Evolutionary conservation across 1,140 invertebrate genomes (phyloP).

Genomic region (Vanessa atalanta): DNA sequence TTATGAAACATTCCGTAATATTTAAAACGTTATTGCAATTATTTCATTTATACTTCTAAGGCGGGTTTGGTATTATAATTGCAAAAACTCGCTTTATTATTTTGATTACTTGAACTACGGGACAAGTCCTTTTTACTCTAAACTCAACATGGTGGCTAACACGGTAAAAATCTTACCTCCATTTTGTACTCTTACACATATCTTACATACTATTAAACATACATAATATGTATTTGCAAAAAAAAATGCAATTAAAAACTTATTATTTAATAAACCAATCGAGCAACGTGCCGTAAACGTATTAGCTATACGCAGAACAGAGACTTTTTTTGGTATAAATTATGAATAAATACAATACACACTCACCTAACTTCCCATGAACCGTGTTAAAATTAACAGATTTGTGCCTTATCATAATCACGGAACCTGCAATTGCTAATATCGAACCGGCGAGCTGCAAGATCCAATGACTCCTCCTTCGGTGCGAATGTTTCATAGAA

Average conservation of each 20-base stretch:
- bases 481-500: conserved; percentile 43
- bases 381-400: conserved; percentile 53
- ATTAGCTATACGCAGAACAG: no score
- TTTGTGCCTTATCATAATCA: conserved; percentile 59
- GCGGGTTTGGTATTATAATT: not conserved
- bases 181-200: no score
- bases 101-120: no score
- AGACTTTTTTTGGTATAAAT: not conserved
- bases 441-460: conserved; percentile 55
- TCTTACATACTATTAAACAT: no score
- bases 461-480: conserved; percentile 58
- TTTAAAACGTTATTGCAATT: not conserved
- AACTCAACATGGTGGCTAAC: no score
- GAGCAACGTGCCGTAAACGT: no score
- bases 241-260: no score
- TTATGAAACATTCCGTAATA: not conserved
- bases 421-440: conserved; percentile 59
- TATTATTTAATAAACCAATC: no score
- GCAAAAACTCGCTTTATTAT: not conserved
- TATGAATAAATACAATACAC: not conserved
- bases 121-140: no score
- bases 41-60: not conserved
- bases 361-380: conserved; percentile 67
- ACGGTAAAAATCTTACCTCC: no score
- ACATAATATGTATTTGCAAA: no score